A percentile compares a stretch with the other conserved stretches of the same genome.
These are phyloP conservation scores for Chydorus sphaericus DNA, from an alignment of 2,888 invertebrate genomes.

Conservation along the genomic window DNA sequence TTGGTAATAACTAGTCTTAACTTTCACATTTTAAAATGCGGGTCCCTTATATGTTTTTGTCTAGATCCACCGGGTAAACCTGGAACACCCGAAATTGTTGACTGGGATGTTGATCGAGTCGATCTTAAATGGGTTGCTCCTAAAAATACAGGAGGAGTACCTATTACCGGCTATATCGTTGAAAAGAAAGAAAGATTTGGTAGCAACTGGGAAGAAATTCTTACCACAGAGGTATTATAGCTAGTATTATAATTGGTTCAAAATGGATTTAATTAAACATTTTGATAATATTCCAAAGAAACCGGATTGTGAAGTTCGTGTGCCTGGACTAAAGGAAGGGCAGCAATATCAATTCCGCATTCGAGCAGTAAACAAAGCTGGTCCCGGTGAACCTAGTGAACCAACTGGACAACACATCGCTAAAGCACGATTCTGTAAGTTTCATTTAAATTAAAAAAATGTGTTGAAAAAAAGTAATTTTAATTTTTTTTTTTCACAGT, in stretches of 20 bases:
- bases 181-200: constrained; percentile 75
- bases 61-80: constrained; percentile 70
- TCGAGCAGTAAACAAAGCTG: constrained; percentile 85
- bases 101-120: constrained; percentile 79
- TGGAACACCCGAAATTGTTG: constrained; percentile 66
- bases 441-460: no score
- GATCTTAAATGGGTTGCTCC: constrained; percentile 72
- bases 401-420: constrained; percentile 72
- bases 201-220: constrained; percentile 63
- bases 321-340: constrained; percentile 73
- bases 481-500: constrained; percentile 39
- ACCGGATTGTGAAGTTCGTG: constrained; percentile 62
- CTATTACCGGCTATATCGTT: constrained; percentile 70
- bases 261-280: not conserved
- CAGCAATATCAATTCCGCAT: constrained; percentile 93
- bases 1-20: constrained; percentile 39
- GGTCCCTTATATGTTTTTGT: constrained; percentile 12
- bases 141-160: constrained; percentile 59
- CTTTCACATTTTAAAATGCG: not conserved
- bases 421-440: constrained; percentile 72
- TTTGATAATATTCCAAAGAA: constrained; percentile 33
- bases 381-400: constrained; percentile 79
- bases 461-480: constrained; percentile 25
- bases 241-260: not conserved
- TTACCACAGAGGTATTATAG: constrained; percentile 47